A percentile compares a stretch with the other conserved stretches of the same genome.
phyloP scores from a whole-genome alignment of 2,797 vertebrate genomes.

The Hyperoplus immaculatus region DNA sequence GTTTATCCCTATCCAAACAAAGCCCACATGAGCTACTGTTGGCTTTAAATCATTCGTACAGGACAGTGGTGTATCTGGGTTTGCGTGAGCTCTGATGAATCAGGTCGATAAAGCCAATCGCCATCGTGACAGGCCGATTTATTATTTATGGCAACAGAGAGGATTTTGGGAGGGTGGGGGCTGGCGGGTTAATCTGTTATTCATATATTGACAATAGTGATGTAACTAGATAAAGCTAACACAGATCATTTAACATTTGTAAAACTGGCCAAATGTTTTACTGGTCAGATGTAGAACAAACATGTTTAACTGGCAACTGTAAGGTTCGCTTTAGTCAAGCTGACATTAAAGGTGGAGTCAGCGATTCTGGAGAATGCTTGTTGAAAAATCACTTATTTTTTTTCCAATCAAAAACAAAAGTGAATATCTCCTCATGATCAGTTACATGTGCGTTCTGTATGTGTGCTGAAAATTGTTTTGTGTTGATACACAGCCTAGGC shows the following conservation, averaged over 20 bases:
- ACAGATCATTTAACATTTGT: conserved; percentile 3
- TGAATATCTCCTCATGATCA: too few species aligned
- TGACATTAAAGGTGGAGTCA: neutral
- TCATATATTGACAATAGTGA: conserved; percentile 32
- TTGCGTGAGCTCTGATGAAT: conserved; percentile 39
- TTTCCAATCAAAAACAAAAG: too few species aligned
- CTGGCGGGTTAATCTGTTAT: conserved; percentile 28
- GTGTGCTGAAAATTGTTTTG: too few species aligned
- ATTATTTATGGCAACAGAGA: conserved; percentile 63
- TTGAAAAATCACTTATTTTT: too few species aligned
- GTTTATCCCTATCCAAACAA: conserved; percentile 18
- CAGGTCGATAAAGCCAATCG: conserved; percentile 48
- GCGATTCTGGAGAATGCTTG: too few species aligned
- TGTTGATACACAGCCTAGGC: too few species aligned
- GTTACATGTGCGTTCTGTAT: too few species aligned
- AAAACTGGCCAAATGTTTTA: neutral
- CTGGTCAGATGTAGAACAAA: neutral
- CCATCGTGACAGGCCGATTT: conserved; percentile 33
- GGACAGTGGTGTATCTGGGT: conserved; percentile 45
- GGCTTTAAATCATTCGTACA: conserved; percentile 12
- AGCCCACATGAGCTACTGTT: neutral
- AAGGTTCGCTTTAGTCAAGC: neutral
- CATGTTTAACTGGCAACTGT: neutral
- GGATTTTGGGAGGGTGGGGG: conserved; percentile 31
- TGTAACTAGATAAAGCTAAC: conserved; percentile 15